A percentile compares a stretch with the other conserved stretches of the same genome.
Evolutionary conservation across 2,888 invertebrate genomes (phyloP).

Genomic region (Helobdella robusta): DNA sequence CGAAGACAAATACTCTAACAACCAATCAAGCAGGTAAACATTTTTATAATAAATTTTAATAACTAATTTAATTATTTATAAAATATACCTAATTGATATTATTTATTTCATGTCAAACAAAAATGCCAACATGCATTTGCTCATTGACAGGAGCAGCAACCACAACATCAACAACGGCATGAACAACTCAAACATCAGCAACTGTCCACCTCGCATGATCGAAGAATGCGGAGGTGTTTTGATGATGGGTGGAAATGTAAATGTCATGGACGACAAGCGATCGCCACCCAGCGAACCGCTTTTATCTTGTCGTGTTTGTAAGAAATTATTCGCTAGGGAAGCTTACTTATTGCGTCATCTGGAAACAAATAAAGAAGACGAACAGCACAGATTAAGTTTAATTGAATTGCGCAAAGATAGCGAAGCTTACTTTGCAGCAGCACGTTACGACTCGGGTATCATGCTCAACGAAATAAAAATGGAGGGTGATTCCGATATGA

Average conservation of each 20-base stretch:
- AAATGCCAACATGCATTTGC: too few relatives aligned
- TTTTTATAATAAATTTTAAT: too few relatives aligned
- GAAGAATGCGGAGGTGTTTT: slow-evolving; percentile 6
- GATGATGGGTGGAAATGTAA: not conserved
- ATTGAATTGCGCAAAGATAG: slow-evolving; percentile 26
- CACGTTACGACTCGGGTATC: slow-evolving; percentile 19
- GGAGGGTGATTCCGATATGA: slow-evolving; percentile 1
- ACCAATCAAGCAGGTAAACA: too few relatives aligned
- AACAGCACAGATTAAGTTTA: slow-evolving; percentile 28
- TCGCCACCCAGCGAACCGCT: slow-evolving; percentile 22
- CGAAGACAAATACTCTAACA: slow-evolving; percentile 24
- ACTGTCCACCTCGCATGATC: too few relatives aligned
- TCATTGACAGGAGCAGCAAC: too few relatives aligned
- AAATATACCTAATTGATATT: too few relatives aligned
- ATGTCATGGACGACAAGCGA: slow-evolving; percentile 4
- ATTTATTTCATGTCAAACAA: too few relatives aligned
- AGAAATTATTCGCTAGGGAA: slow-evolving; percentile 35
- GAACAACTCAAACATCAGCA: too few relatives aligned
- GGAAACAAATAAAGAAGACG: slow-evolving; percentile 35
- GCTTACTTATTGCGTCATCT: slow-evolving; percentile 34
- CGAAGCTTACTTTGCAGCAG: slow-evolving; percentile 11
- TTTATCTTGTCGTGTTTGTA: slow-evolving; percentile 31
- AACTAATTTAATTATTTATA: too few relatives aligned
- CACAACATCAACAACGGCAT: too few relatives aligned
- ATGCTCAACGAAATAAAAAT: slow-evolving; percentile 6